Percentiles rank a stretch among this genome's conserved stretches.
Evolutionary conservation across 2,888 invertebrate species (phyloP).

Genomic region (Plusia festucae): DNA sequence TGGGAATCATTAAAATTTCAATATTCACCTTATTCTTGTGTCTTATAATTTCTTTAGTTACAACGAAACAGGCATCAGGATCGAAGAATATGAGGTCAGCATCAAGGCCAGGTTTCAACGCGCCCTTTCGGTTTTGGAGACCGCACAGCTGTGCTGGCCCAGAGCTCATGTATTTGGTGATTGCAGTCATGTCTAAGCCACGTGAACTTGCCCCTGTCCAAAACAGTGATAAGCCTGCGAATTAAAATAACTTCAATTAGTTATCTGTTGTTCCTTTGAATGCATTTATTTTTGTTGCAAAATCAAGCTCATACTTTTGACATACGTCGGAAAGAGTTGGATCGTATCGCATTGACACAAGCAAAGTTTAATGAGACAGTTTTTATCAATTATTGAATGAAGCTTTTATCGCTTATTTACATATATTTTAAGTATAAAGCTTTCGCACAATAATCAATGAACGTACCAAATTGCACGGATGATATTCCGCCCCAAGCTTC

Average conservation of each 20-base stretch:
- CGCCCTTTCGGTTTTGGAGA: constrained; percentile 90
- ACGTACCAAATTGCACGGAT: constrained; percentile 91
- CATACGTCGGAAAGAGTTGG: too few species aligned
- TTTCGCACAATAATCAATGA: too few species aligned
- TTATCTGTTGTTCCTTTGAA: too few species aligned
- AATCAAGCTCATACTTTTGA: too few species aligned
- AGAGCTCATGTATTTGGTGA: constrained; percentile 90
- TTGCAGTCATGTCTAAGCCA: constrained; percentile 86
- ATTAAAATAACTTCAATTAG: neutral
- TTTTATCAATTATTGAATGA: too few species aligned
- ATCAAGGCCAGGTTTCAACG: constrained; percentile 90
- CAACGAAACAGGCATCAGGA: constrained; percentile 90
- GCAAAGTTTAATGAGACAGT: too few species aligned
- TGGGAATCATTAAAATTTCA: too few species aligned
- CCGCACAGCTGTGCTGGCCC: constrained; percentile 91
- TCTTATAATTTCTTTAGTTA: constrained; percentile 89
- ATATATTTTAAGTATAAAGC: too few species aligned
- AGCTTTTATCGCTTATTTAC: too few species aligned
- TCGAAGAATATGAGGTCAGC: constrained; percentile 93
- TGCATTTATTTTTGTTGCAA: too few species aligned
- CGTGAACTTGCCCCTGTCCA: constrained; percentile 91
- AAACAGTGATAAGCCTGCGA: constrained; percentile 90
- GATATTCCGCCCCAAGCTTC: constrained; percentile 93
- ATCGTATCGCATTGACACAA: too few species aligned
- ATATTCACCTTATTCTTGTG: constrained; percentile 92